Base-by-base conservation (phyloP, 2,797 vertebrate genomes). In the Gobio occitaniae region DNA sequence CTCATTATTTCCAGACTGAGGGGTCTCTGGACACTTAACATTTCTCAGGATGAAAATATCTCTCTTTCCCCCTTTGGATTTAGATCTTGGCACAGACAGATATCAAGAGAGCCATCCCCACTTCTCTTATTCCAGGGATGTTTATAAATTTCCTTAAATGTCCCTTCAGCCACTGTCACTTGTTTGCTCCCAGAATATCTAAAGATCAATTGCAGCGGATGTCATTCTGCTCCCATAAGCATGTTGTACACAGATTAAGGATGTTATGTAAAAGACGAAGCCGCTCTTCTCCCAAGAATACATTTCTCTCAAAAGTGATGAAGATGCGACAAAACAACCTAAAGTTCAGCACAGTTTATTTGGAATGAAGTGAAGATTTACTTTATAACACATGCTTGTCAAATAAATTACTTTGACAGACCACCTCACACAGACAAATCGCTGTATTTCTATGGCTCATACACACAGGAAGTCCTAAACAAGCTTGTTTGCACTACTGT, bases 1-100 rank as follows among this genome's bases (percentile, higher is more conserved):
- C 71, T 77, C 71, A 70, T 17, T 77, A 81, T 66, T 9, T 80
- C 38, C 50, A 65, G 41, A 74, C 29, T 69, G 52, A 80, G 47
- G 66, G 48, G 50, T 75, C 81, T 70, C 72, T 25, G 71, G 70
- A 80, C 86, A 77, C 82, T 84, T 80, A 59, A 84, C 41, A 69
- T 76, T 89, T 89, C 77, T 87, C 83, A 89, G 56, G 86, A 85
- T 89, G 80, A 83, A 89, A 89, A 80, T 86, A 83, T 89, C 83
- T 79, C 68, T 32, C 63, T 77, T 36, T 70, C 71, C 83, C 83
- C 80, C 83, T 71, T 89, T 69, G 65, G 86, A 86, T 82, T 59
- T 74, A 36, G 44, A 52, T 81, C 78, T 87, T 90, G 89, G 89
- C 86, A 84, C 84, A 56, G 41, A 71, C 61, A 65, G 85, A 87